A percentile compares a stretch with the other conserved stretches of the same genome.
phyloP scores from a whole-genome alignment of 2,113 vertebrate genomes.

The Cariama cristata region DNA sequence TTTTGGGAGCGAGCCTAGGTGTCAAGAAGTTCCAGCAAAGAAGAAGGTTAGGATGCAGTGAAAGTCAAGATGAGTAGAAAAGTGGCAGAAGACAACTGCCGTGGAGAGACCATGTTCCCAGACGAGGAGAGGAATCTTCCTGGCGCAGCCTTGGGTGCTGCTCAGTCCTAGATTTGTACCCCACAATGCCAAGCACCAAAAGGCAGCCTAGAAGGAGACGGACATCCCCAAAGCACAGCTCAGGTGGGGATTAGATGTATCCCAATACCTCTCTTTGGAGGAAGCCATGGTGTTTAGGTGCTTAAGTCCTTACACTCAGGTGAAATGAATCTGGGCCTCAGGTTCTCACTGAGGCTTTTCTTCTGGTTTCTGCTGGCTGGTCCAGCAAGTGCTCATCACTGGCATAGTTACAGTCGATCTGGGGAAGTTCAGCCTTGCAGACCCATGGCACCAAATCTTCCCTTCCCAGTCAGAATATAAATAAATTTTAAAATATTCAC shows the following conservation, averaged over 20 bases:
- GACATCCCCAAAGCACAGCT: not conserved
- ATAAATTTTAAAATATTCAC: not conserved
- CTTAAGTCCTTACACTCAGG: not conserved
- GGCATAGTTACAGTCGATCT: fast-evolving
- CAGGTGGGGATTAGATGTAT: not conserved
- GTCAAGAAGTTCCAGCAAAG: not conserved
- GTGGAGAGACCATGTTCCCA: fast-evolving
- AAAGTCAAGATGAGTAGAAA: not conserved
- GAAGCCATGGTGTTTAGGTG: not conserved
- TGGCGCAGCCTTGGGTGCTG: not conserved
- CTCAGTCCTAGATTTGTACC: not conserved
- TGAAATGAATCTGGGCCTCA: not conserved
- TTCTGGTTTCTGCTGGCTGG: not conserved
- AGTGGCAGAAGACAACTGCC: not conserved
- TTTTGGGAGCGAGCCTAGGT: not conserved
- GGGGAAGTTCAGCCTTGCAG: not conserved
- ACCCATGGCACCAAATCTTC: not conserved
- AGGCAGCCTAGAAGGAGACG: not conserved
- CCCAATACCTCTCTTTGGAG: not conserved
- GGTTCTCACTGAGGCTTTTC: not conserved
- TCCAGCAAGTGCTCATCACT: not conserved
- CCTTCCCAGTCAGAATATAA: not conserved
- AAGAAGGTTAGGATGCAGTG: not conserved
- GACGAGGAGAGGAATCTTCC: not conserved
- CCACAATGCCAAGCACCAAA: not conserved